Evolutionary conservation across 2,797 vertebrate species (phyloP).

Genomic region (Lagocephalus sceleratus): DNA sequence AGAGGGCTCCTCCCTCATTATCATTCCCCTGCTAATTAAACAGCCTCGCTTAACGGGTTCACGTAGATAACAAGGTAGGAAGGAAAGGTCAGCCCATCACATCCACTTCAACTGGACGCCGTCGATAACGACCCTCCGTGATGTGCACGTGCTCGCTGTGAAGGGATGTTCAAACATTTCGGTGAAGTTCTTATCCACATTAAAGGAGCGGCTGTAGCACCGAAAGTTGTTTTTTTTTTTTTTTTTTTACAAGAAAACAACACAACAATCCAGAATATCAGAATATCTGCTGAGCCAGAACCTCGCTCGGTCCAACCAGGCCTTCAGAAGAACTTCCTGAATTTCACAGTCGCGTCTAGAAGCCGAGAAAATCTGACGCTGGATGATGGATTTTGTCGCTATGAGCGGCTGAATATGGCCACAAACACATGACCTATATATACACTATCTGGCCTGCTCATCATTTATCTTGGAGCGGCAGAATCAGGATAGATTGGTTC

Average conservation of each 20-base stretch:
- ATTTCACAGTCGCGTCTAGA: too few species aligned
- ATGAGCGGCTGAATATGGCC: neutral
- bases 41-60: slow-evolving; percentile 61
- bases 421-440: slow-evolving; percentile 53
- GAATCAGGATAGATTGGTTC: slow-evolving; percentile 74
- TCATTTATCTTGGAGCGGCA: slow-evolving; percentile 69
- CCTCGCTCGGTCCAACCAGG: too few species aligned
- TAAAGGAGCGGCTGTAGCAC: too few species aligned
- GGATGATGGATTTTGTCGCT: too few species aligned
- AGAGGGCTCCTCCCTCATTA: slow-evolving; percentile 57
- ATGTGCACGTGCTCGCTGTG: slow-evolving; percentile 19
- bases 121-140: slow-evolving; percentile 43
- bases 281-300: too few species aligned
- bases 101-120: slow-evolving; percentile 38
- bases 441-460: slow-evolving; percentile 55
- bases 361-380: too few species aligned
- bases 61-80: slow-evolving; percentile 59
- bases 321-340: too few species aligned
- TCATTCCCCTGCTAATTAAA: slow-evolving; percentile 67
- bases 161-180: neutral
- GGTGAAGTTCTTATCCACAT: too few species aligned
- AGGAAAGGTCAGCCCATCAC: slow-evolving; percentile 63
- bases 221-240: too few species aligned
- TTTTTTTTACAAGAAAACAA: too few species aligned
- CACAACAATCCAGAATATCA: too few species aligned